Conservation (phyloP, 1,140 invertebrate species). For the Arctopsyche grandis region DNA sequence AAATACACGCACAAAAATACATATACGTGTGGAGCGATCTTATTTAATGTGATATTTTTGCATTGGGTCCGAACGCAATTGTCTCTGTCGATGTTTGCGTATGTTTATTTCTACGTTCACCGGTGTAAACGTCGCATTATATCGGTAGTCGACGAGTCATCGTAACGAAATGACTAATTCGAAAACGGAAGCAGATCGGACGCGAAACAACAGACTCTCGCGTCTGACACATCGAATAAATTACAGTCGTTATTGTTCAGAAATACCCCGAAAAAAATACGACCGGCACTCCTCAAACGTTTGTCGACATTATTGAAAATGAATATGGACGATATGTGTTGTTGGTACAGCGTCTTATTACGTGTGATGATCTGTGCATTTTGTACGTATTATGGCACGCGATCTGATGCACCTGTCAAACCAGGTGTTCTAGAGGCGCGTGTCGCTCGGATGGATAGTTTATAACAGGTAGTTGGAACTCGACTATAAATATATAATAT, state of each 20-base stretch:
- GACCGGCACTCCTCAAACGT: background rate
- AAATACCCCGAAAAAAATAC: background rate
- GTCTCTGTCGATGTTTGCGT: too few relatives aligned
- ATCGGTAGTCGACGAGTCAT: background rate
- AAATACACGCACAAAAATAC: too few relatives aligned
- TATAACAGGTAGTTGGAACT: background rate
- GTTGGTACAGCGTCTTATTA: too few relatives aligned
- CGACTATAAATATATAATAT: background rate
- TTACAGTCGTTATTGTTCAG: constrained; percentile 13
- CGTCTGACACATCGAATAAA: background rate
- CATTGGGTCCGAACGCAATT: too few relatives aligned
- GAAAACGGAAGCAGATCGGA: constrained; percentile 35
- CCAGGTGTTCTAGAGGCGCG: background rate
- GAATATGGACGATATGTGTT: too few relatives aligned
- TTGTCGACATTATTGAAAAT: too few relatives aligned
- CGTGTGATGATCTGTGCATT: too few relatives aligned
- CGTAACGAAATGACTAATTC: constrained; percentile 18
- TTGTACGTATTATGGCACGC: background rate
- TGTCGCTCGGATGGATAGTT: too few relatives aligned
- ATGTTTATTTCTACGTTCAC: too few relatives aligned
- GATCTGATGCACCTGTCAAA: background rate
- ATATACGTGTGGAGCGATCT: too few relatives aligned
- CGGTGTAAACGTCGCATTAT: too few relatives aligned
- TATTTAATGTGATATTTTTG: too few relatives aligned
- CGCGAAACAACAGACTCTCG: constrained; percentile 4